Conservation (phyloP, 92 coral and sea anemone genomes). For the Epizoanthus scotinus region DNA sequence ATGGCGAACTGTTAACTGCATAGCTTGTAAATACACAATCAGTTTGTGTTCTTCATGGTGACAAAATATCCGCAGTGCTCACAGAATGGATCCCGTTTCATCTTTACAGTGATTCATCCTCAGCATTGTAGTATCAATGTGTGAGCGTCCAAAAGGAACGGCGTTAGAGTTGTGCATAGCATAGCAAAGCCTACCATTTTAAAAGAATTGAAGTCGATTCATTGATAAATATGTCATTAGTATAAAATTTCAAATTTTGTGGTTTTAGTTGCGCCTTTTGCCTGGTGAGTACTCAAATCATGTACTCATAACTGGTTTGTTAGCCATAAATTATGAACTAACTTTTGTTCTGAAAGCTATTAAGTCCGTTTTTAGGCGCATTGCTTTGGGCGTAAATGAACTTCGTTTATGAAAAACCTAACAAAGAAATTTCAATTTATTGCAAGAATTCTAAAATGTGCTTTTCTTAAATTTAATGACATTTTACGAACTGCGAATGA, state of each 20-base stretch:
- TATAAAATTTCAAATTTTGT: neutral
- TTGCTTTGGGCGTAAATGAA: slow-evolving; percentile 19
- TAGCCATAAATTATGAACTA: slow-evolving; percentile 29
- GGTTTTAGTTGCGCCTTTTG: slow-evolving; percentile 31
- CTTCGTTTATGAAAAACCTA: slow-evolving; percentile 8
- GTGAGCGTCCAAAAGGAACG: neutral
- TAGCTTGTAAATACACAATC: neutral
- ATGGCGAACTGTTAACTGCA: neutral
- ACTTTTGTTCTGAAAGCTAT: slow-evolving; percentile 21
- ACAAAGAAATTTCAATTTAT: neutral
- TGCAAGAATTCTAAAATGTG: neutral
- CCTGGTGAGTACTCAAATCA: slow-evolving; percentile 27
- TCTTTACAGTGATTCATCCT: neutral
- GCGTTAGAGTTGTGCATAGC: neutral
- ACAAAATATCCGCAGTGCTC: slow-evolving; percentile 6
- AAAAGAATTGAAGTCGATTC: neutral
- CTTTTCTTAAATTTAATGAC: slow-evolving; percentile 12
- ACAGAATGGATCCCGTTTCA: slow-evolving; percentile 1
- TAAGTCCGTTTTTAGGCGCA: slow-evolving; percentile 26
- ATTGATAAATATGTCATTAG: slow-evolving; percentile 24
- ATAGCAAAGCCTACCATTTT: slow-evolving; percentile 3
- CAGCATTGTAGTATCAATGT: neutral
- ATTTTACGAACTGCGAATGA: neutral
- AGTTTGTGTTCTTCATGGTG: neutral
- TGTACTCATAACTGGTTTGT: slow-evolving; percentile 8